These are phyloP conservation scores for Agonopterix subpropinquella DNA, from an alignment of 2,888 invertebrate species.

Conservation along the genomic window DNA sequence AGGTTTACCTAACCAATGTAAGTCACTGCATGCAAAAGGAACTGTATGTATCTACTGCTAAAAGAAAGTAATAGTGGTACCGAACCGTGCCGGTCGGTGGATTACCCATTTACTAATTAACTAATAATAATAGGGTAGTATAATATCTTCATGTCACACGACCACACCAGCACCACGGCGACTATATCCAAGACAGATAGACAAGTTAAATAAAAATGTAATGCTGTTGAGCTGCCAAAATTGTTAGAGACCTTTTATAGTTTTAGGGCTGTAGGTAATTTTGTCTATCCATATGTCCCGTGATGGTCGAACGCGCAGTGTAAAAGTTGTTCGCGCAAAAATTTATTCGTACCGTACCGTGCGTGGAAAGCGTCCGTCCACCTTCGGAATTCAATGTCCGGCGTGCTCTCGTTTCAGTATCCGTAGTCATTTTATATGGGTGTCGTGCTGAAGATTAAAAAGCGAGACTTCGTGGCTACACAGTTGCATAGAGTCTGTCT, in stretches of 20 bases:
- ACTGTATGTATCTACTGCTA: conserved; percentile 34
- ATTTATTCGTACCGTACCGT: neutral
- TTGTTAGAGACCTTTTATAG: too few species aligned
- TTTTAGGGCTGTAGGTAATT: too few species aligned
- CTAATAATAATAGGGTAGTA: conserved; percentile 3
- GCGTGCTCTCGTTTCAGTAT: neutral
- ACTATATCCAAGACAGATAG: too few species aligned
- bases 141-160: conserved; percentile 6
- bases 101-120: conserved; percentile 11
- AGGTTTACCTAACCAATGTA: conserved; percentile 19
- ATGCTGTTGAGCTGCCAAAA: too few species aligned
- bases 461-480: too few species aligned
- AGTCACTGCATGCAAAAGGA: conserved; percentile 33
- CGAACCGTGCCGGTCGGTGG: conserved; percentile 32
- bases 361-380: neutral
- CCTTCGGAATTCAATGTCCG: neutral
- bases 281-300: too few species aligned
- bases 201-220: too few species aligned
- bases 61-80: conserved; percentile 59
- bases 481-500: too few species aligned
- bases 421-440: neutral
- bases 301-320: too few species aligned
- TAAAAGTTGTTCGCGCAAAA: too few species aligned
- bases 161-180: conserved; percentile 1
- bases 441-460: too few species aligned